These are phyloP conservation scores for Pangasius djambal DNA, from an alignment of 2,797 vertebrate genomes.

Conservation along the genomic window DNA sequence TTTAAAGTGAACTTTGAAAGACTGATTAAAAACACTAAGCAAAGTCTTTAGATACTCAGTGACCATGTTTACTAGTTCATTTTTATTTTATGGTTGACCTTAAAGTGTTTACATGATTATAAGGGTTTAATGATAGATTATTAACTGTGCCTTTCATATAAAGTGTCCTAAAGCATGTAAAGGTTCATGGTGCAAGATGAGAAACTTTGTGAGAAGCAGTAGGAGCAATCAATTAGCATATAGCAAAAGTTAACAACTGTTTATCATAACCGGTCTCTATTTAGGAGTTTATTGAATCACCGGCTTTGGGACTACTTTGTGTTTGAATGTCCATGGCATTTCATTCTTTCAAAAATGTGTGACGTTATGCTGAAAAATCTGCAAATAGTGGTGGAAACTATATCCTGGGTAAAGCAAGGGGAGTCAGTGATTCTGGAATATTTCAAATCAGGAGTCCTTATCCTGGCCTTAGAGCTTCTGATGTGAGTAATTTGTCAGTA, in stretches of 20 bases:
- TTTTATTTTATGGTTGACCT: neutral
- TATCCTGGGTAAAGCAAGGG: too few relatives aligned
- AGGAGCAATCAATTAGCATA: neutral
- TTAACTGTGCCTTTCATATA: neutral
- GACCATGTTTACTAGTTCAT: neutral
- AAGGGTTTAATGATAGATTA: neutral
- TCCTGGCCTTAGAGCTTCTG: neutral
- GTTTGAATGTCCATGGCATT: neutral
- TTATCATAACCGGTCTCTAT: neutral
- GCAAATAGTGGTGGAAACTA: neutral
- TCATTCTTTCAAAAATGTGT: neutral
- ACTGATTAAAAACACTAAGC: neutral
- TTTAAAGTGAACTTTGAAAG: neutral
- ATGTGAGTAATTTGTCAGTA: neutral
- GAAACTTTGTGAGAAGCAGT: neutral
- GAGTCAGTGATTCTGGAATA: neutral
- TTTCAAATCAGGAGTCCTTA: neutral
- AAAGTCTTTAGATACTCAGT: neutral
- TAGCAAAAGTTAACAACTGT: neutral
- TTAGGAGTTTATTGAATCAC: neutral
- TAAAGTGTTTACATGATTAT: neutral
- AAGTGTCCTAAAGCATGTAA: neutral
- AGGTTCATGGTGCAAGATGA: neutral
- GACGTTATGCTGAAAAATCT: neutral
- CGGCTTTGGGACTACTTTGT: neutral